phyloP scores from a whole-genome alignment of 2,113 vertebrate genomes.

The Myotis yumanensis region DNA sequence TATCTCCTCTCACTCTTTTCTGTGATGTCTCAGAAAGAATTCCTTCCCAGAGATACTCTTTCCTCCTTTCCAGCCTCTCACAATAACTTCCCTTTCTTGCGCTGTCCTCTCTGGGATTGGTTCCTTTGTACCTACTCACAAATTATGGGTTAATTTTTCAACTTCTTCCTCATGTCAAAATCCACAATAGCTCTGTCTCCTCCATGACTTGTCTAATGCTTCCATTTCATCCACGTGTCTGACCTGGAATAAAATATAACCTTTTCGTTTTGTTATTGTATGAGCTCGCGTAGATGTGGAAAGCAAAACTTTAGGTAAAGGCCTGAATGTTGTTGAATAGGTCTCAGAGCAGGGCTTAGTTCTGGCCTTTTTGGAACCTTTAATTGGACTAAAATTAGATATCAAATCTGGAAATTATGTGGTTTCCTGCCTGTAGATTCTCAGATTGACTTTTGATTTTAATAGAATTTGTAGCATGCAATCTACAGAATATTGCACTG shows the following conservation, averaged over 20 bases:
- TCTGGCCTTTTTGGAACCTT: background rate
- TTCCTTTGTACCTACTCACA: background rate
- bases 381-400: background rate
- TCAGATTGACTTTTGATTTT: background rate
- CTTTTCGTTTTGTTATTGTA: background rate
- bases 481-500: background rate
- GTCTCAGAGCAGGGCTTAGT: background rate
- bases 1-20: background rate
- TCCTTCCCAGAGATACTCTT: background rate
- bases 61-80: background rate
- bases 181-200: background rate
- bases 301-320: background rate
- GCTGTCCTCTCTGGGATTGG: background rate
- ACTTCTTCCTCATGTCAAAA: background rate
- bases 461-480: background rate
- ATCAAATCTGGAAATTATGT: background rate
- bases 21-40: background rate
- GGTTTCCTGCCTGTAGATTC: background rate
- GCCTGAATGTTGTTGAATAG: background rate
- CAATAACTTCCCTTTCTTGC: background rate
- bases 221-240: background rate
- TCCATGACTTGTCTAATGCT: background rate
- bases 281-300: background rate
- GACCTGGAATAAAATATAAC: background rate
- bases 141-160: background rate